A percentile compares a stretch with the other conserved stretches of the same genome.
These are phyloP conservation scores for Myotis yumanensis DNA, from an alignment of 2,113 vertebrate species.

Conservation along the genomic window DNA sequence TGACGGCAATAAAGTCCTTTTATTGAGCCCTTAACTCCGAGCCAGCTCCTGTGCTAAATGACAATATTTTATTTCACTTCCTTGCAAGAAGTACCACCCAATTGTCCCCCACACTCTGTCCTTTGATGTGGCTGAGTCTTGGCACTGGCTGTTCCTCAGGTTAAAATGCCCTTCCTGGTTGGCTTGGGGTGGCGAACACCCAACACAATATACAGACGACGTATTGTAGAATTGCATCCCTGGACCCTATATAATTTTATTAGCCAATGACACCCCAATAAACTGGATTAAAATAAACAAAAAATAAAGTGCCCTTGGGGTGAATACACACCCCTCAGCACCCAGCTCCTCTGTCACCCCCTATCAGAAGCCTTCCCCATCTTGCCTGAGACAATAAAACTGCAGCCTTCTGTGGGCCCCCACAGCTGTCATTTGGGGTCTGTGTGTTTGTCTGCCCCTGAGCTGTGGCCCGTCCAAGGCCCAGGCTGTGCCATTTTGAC, in stretches of 20 bases:
- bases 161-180: neutral
- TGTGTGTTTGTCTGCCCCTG: neutral
- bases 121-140: neutral
- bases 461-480: neutral
- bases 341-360: neutral
- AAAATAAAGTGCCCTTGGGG: too few relatives aligned
- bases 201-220: neutral
- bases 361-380: neutral
- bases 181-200: neutral
- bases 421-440: neutral
- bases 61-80: neutral
- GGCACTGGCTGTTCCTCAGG: neutral
- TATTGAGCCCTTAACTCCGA: neutral
- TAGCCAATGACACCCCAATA: neutral
- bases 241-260: neutral
- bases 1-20: neutral
- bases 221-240: neutral
- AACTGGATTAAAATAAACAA: neutral
- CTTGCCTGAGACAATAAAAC: neutral
- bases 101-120: neutral
- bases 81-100: neutral
- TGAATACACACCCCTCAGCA: neutral
- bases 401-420: neutral
- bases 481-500: fast-evolving
- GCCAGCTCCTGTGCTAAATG: too few relatives aligned